phyloP scores from a whole-genome alignment of 1,140 invertebrate species.

The Drosophila carrolli region DNA sequence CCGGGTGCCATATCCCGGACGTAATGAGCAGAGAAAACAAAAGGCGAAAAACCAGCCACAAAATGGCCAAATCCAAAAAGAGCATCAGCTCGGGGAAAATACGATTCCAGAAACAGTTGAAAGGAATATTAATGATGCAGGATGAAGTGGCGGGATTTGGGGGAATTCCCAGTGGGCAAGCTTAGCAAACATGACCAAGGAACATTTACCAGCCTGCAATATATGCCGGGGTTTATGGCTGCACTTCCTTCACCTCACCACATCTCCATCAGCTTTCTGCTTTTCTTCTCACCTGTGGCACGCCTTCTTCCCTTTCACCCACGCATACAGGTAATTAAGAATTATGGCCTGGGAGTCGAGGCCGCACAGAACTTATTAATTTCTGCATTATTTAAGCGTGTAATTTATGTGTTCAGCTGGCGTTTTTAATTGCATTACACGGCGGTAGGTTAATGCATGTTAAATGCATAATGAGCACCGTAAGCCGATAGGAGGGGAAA shows the following conservation, averaged over 20 bases:
- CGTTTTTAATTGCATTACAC: constrained; percentile 81
- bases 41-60: constrained; percentile 33
- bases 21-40: constrained; percentile 54
- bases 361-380: constrained; percentile 75
- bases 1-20: constrained; percentile 29
- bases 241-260: constrained; percentile 17
- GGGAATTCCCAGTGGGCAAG: background rate
- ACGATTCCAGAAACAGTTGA: constrained; percentile 15
- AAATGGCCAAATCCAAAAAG: constrained; percentile 29
- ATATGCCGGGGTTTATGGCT: constrained; percentile 21
- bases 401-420: constrained; percentile 79
- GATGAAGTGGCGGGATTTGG: background rate
- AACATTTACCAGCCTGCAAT: constrained; percentile 20
- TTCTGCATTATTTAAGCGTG: constrained; percentile 80
- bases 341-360: constrained; percentile 50
- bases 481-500: background rate
- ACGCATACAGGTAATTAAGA: constrained; percentile 69
- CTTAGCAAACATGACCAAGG: constrained; percentile 17
- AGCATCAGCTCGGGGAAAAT: constrained; percentile 1
- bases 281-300: constrained; percentile 4
- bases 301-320: background rate
- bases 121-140: constrained; percentile 40
- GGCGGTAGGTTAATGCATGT: constrained; percentile 77
- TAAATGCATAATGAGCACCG: constrained; percentile 66
- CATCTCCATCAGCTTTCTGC: background rate